These are phyloP conservation scores for Lithobius niger DNA, from an alignment of 1,140 invertebrate species.

Conservation along the genomic window DNA sequence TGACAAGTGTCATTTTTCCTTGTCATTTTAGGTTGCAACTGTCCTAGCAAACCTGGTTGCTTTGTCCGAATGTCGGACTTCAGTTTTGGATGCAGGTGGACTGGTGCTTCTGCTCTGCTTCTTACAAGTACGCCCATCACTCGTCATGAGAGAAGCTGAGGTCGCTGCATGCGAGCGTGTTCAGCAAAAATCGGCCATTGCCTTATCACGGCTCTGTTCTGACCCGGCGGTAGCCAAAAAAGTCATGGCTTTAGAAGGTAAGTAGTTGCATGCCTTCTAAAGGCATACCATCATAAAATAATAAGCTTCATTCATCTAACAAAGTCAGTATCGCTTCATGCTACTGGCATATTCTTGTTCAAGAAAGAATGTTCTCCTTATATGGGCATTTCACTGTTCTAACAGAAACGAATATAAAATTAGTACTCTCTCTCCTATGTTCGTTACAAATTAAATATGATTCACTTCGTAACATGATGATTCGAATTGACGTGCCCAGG, in stretches of 20 bases:
- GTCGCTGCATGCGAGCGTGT: slow-evolving; percentile 54
- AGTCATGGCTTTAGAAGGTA: slow-evolving; percentile 58
- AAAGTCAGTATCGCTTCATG: no score
- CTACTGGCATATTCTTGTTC: no score
- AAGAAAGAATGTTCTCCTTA: no score
- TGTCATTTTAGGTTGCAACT: slow-evolving; percentile 43
- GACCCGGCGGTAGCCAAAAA: slow-evolving; percentile 54
- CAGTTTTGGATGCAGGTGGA: slow-evolving; percentile 44
- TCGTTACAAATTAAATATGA: no score
- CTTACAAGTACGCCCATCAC: slow-evolving; percentile 47
- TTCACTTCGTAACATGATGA: no score
- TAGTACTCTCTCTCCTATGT: no score
- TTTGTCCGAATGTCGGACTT: slow-evolving; percentile 42
- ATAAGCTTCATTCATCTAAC: no score
- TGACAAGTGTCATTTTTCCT: not conserved
- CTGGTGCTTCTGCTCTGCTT: slow-evolving; percentile 60
- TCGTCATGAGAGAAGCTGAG: slow-evolving; percentile 36
- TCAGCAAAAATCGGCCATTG: slow-evolving; percentile 72
- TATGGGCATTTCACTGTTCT: no score
- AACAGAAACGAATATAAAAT: no score
- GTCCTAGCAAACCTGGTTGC: slow-evolving; percentile 65
- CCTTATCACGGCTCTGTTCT: slow-evolving; percentile 62
- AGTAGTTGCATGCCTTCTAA: no score
- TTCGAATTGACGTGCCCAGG: no score
- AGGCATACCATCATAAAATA: no score